Conservation (phyloP, 2,113 vertebrate genomes). For the Theristicus caerulescens region DNA sequence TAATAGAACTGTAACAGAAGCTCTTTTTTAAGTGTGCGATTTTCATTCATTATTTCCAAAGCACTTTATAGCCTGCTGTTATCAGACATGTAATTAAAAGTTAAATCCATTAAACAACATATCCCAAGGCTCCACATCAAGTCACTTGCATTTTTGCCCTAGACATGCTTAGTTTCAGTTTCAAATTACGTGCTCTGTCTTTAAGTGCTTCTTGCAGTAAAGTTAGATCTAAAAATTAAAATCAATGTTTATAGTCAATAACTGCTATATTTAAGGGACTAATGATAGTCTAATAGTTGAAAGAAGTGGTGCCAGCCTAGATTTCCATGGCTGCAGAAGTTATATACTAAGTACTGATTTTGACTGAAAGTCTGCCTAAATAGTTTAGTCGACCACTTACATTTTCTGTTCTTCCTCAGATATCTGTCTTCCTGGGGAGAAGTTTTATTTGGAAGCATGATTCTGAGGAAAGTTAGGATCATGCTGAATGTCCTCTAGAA, state of each 20-base stretch:
- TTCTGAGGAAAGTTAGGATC: not conserved
- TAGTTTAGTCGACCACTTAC: not conserved
- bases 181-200: not conserved
- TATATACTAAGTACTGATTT: not conserved
- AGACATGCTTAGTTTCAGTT: not conserved
- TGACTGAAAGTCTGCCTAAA: not conserved
- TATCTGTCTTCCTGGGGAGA: not conserved
- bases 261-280: not conserved
- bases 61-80: not conserved
- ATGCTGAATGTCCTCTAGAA: not conserved
- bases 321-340: not conserved
- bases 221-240: not conserved
- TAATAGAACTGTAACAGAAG: not conserved
- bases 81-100: not conserved
- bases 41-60: not conserved
- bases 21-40: not conserved
- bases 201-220: not conserved
- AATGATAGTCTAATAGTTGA: not conserved
- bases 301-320: not conserved
- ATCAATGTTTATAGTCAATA: not conserved
- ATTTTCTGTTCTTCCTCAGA: not conserved
- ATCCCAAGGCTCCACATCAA: not conserved
- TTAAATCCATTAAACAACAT: not conserved
- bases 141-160: not conserved
- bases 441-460: not conserved